Evolutionary conservation across 2,113 vertebrate species (phyloP), one percentile per base, ranked within the genome.

Genomic region (Thryonomys swinderianus): DNA sequence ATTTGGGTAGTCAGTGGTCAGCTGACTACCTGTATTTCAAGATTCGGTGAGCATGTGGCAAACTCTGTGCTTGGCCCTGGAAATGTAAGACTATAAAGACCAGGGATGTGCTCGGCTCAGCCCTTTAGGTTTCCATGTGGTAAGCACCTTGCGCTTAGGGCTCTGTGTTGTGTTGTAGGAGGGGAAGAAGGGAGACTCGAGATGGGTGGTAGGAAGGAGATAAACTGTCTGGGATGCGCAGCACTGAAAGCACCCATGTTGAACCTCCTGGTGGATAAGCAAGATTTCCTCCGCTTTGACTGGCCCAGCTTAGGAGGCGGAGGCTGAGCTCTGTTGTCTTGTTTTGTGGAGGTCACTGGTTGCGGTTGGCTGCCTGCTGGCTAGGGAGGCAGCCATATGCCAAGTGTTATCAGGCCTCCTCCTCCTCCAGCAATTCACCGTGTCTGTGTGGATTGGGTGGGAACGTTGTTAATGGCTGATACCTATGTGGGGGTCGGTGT

Each of bases 391-490:
- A 87, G 83, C 88, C 59, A 5, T 16, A 30, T 57, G 27, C 74
- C 3, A 2, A 45, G 76, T 57, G 32, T 42, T 83, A 85, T 91
- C 45, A 14, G 62, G 8, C 86, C 79, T 61, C 86, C 91, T 87
- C 84, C 84, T 85, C 62, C 71, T 87, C 53, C 45, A 32, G 42
- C 40, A 81, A 32, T 78, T 92, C 85, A 27, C 2, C 32, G 95
- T 87, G 55, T 62, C 86, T 96, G 16, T 95, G 90, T 73, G 66
- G 91, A 84, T 76, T 37, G 23, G 42, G 83, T 89, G 84, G 95
- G 95, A 95, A 64, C 79, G 23, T 57, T 73, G 80, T 96, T 96
- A 94, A 95, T 91, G 74, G 86, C 88, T 96, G 88, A 94, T 85
- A 85, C 83, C 71, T 91, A 37, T 67, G 84, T 59, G 61, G 79